A percentile compares a stretch with the other conserved stretches of the same genome.
Conservation (phyloP, 2,888 invertebrate species). For the Acanthosepion pharaonis region DNA sequence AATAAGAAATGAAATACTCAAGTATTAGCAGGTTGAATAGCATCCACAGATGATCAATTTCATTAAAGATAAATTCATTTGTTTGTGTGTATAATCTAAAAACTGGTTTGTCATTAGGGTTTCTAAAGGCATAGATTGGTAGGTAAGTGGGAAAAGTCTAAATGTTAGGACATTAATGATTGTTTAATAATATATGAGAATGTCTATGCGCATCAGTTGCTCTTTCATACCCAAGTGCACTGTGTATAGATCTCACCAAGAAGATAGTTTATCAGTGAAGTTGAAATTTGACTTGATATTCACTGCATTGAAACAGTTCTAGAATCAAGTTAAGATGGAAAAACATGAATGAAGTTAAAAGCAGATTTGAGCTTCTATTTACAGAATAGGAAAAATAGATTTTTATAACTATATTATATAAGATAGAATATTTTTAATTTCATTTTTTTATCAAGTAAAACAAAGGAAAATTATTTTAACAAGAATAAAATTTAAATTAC, state of each 20-base stretch:
- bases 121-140: not conserved
- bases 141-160: not conserved
- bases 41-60: not conserved
- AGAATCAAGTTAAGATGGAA: too few relatives aligned
- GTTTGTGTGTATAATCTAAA: not conserved
- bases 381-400: too few relatives aligned
- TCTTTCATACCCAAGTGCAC: not conserved
- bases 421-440: too few relatives aligned
- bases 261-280: not conserved
- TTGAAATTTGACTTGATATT: not conserved
- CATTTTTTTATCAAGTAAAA: too few relatives aligned
- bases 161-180: not conserved
- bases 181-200: not conserved
- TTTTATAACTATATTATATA: too few relatives aligned
- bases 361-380: too few relatives aligned
- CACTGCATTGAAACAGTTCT: too few relatives aligned
- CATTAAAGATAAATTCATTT: not conserved
- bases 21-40: not conserved
- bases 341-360: too few relatives aligned
- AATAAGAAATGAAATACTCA: too few relatives aligned
- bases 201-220: not conserved
- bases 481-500: not conserved
- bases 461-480: not conserved
- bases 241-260: not conserved
- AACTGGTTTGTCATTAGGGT: not conserved